Base-by-base conservation (phyloP, 2,113 vertebrate species). In the Lonchura striata region DNA sequence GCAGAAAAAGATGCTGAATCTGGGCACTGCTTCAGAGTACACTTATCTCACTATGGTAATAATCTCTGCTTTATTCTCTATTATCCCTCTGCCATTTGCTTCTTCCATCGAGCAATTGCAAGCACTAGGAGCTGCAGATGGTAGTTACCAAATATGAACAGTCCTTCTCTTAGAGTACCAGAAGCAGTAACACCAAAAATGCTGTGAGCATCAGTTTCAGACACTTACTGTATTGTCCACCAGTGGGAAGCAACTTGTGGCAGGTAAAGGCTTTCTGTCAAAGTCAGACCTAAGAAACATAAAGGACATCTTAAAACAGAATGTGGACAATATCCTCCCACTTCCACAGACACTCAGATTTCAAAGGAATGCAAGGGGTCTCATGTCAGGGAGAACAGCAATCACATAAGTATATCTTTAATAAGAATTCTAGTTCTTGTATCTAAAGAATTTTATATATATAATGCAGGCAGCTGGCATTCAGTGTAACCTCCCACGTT, bases 41-140 rank as follows among this genome's bases (percentile, higher is more conserved):
- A 98, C 97, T 83, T 99, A 98, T 81, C 98, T 99, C 86, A 99
- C 98, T 75, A 98, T 98, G 99, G 99, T 99, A 97, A 92, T 42
- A 80, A 16, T 44, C 37, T 89, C 46, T 82, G 56, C 63, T 81
- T 77, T 81, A 57, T 89, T 92, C 25, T 78, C 21, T 17, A 8
- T 49, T 72, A 78, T 63, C 9, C 20, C 42, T 56, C 81, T 94
- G 61, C 72, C 69, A 54, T 42, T 59, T 71, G 13, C 64, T 85
- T 78, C 44, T 88, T 37, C 33, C 39, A 66, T 64, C 0, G 0
- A 75, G 85, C 22, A 74, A 10, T 53, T 85, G n/a, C 16, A 61
- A 44, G 49, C 46, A 74, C n/a, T 15, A 70, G 39, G 61, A 87
- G 41, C 44, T 74, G 24, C 71, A 75, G 61, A 65, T 68, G 53